A percentile compares a stretch with the other conserved stretches of the same genome.
Conservation (phyloP, 2,797 vertebrate species). For the Pseudochirops corinnae region DNA sequence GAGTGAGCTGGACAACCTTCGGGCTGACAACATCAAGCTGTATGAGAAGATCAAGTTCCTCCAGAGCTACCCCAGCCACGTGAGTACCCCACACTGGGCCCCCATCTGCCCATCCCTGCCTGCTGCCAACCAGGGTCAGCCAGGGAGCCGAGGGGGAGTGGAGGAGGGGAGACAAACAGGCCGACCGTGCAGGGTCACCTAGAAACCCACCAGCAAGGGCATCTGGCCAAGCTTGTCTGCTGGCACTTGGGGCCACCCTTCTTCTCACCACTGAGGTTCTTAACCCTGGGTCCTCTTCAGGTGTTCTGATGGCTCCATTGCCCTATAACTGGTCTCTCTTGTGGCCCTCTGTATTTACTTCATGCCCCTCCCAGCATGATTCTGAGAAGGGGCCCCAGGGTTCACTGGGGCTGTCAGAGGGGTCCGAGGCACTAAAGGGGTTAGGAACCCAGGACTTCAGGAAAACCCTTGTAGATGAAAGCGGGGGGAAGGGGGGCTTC, state of each 20-base stretch:
- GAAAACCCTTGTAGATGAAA: neutral
- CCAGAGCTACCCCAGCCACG: slow-evolving; percentile 94
- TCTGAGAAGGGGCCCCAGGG: neutral
- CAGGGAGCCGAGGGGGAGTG: rapidly evolving
- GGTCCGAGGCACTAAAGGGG: neutral
- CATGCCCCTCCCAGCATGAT: neutral
- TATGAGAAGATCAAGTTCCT: slow-evolving; percentile 99
- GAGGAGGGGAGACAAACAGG: neutral
- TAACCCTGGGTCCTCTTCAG: neutral
- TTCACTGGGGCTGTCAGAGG: neutral
- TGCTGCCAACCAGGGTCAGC: neutral
- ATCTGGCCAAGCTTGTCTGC: no score
- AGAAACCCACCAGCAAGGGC: no score
- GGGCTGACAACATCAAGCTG: slow-evolving; percentile 98
- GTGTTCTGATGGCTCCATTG: neutral
- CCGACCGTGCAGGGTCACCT: neutral
- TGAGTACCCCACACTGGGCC: slow-evolving; percentile 72
- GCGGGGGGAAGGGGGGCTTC: rapidly evolving
- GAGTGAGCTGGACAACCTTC: slow-evolving; percentile 95
- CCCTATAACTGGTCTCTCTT: neutral
- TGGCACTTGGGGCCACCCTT: neutral
- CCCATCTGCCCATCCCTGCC: no score
- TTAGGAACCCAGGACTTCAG: neutral
- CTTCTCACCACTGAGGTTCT: neutral
- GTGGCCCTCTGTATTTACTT: neutral